Evolutionary conservation across 37 sponge, comb jelly and placozoan genomes (phyloP).

Genomic region (Beroe forskalii): DNA sequence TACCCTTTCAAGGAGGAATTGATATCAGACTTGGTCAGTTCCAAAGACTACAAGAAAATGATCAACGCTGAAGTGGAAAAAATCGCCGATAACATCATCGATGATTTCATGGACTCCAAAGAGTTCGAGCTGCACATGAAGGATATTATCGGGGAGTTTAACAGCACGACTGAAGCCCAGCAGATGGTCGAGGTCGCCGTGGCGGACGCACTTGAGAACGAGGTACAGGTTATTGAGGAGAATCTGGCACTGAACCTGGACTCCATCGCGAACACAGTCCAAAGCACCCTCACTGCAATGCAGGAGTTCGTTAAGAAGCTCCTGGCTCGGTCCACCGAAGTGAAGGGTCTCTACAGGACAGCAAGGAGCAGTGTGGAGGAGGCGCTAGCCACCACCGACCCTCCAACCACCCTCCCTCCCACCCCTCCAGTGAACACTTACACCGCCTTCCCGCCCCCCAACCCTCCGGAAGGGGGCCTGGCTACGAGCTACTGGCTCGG

Average conservation of each 20-base stretch:
- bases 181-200: neutral
- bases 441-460: too few relatives aligned
- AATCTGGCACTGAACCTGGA: neutral
- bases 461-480: too few relatives aligned
- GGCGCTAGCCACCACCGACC: neutral
- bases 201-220: neutral
- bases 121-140: neutral
- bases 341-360: neutral
- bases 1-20: constrained; percentile 12
- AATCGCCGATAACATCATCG: neutral
- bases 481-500: too few relatives aligned
- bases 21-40: neutral
- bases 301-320: neutral
- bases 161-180: constrained; percentile 1
- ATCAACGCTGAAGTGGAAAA: neutral
- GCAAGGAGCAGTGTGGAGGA: neutral
- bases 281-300: neutral
- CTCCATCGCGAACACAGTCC: neutral
- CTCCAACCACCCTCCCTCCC: too few relatives aligned
- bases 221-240: neutral
- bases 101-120: constrained; percentile 10
- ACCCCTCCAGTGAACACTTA: too few relatives aligned
- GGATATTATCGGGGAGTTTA: neutral
- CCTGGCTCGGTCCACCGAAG: neutral
- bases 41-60: constrained; percentile 49